Conservation (phyloP, 2,797 vertebrate species). For the Tangara arthus region DNA sequence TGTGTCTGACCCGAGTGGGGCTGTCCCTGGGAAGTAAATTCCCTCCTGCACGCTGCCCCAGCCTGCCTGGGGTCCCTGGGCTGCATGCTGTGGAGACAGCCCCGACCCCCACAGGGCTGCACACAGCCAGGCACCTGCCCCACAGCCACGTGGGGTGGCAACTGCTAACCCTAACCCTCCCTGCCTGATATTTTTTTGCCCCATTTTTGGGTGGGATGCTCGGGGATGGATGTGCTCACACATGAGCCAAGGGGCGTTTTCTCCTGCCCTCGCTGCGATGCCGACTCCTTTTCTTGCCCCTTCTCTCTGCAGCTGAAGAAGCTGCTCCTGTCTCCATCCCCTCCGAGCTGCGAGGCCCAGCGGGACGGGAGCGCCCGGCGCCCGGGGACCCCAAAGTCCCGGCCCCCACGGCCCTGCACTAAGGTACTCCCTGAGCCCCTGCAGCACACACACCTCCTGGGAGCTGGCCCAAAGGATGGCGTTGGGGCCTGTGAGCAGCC, state of each 20-base stretch:
- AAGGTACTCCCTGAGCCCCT: conserved; percentile 80
- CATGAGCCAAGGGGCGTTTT: rapidly evolving
- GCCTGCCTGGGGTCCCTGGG: neutral
- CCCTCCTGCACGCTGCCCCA: rapidly evolving
- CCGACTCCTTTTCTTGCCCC: conserved; percentile 55
- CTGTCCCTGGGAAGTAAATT: neutral
- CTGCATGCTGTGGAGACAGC: neutral
- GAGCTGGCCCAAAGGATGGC: neutral
- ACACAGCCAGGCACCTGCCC: neutral
- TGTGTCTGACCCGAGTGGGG: neutral
- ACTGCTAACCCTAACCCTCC: neutral
- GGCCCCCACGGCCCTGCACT: conserved; percentile 76
- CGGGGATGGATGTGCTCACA: neutral
- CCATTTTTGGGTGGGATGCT: neutral
- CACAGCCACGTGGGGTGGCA: neutral
- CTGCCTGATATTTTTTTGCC: neutral
- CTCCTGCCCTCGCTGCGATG: neutral
- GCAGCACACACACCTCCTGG: neutral
- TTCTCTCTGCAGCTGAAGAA: conserved; percentile 86
- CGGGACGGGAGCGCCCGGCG: conserved; percentile 81
- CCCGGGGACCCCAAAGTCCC: conserved; percentile 80
- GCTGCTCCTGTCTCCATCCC: conserved; percentile 90
- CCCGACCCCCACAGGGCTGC: neutral
- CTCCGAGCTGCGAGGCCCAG: conserved; percentile 79
- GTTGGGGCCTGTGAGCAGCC: neutral